phyloP scores from a whole-genome alignment of 64 coral and sea anemone genomes.

The Pocillopora damicornis region DNA sequence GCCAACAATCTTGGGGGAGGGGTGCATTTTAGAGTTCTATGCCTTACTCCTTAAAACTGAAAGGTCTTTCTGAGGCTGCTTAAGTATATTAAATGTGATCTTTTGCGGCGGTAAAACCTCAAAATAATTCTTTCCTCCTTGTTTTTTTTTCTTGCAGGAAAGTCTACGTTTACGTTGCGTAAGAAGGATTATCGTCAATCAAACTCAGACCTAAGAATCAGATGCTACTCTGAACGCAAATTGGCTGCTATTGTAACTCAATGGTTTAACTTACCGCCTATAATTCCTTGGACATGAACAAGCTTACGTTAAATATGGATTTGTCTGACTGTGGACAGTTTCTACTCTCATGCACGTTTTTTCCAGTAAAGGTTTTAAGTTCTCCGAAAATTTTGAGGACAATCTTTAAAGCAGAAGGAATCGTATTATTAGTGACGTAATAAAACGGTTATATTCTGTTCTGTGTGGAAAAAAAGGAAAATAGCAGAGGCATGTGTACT shows the following conservation, averaged over 20 bases:
- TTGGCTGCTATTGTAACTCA: neutral
- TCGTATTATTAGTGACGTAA: too few relatives aligned
- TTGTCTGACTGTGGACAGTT: neutral
- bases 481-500: too few relatives aligned
- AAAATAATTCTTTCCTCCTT: neutral
- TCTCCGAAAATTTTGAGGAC: neutral
- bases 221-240: neutral
- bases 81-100: neutral
- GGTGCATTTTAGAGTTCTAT: too few relatives aligned
- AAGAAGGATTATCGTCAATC: conserved; percentile 11
- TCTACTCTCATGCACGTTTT: neutral
- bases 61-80: neutral
- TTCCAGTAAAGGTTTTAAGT: neutral
- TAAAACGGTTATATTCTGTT: too few relatives aligned
- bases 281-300: neutral
- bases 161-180: conserved; percentile 84
- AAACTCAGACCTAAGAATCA: too few relatives aligned
- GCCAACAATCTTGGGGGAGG: too few relatives aligned
- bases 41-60: neutral
- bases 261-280: neutral
- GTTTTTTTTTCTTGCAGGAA: conserved; percentile 39
- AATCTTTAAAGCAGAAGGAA: neutral
- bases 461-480: too few relatives aligned
- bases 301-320: neutral
- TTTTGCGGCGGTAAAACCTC: too few relatives aligned